Percentiles rank a stretch among this genome's conserved stretches.
Conservation (phyloP, 2,888 invertebrate species). For the Orchesellides sinensis region DNA sequence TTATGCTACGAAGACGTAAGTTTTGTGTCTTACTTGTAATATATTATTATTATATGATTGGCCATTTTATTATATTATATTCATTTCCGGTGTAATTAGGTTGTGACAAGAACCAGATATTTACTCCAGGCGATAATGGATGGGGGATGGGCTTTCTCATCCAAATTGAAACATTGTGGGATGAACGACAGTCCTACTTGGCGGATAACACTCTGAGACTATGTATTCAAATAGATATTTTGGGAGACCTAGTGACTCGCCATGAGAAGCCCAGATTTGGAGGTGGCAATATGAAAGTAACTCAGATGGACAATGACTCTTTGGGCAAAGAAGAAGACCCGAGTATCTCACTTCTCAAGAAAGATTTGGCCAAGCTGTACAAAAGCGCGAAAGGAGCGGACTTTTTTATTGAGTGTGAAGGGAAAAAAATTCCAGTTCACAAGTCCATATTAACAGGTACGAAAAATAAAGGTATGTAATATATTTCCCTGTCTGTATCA, state of each 20-base stretch:
- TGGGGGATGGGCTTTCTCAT: constrained; percentile 68
- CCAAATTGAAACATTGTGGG: constrained; percentile 66
- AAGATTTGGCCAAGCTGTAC: constrained; percentile 56
- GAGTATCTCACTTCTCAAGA: constrained; percentile 42
- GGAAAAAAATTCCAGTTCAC: constrained; percentile 62
- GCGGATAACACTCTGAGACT: constrained; percentile 63
- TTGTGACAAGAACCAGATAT: constrained; percentile 65
- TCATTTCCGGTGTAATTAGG: constrained; percentile 24
- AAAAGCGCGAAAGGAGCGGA: constrained; percentile 56
- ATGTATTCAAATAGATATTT: constrained; percentile 67
- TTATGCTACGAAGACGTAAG: constrained; percentile 58
- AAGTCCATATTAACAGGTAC: constrained; percentile 67
- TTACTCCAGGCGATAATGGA: constrained; percentile 65
- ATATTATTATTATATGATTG: neutral
- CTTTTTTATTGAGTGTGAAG: constrained; percentile 62
- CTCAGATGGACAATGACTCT: constrained; percentile 20
- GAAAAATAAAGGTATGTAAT: neutral
- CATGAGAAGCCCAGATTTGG: constrained; percentile 43
- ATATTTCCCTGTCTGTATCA: neutral
- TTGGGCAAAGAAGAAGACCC: constrained; percentile 34
- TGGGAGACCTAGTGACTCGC: constrained; percentile 63
- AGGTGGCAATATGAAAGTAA: constrained; percentile 23
- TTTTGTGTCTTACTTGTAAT: neutral
- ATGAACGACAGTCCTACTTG: constrained; percentile 62
- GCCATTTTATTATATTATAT: neutral